Evolutionary conservation across 2,888 invertebrate species (phyloP).

Genomic region (Andrena trimmerana): DNA sequence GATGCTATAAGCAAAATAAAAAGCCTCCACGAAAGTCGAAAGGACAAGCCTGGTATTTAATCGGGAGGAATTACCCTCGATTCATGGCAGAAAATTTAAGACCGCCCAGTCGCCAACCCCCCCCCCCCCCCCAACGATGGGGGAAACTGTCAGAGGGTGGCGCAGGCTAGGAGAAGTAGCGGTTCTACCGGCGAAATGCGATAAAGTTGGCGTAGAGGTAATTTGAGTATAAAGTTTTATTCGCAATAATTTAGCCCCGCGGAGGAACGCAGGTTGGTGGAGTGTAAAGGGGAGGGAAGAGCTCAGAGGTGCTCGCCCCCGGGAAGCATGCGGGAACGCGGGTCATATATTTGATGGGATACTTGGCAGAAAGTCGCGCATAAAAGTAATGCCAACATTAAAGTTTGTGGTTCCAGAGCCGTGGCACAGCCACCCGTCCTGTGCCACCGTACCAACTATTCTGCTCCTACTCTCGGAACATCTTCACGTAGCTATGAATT

Average conservation of each 20-base stretch:
- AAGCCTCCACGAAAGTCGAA: background rate
- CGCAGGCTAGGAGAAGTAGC: conserved; percentile 37
- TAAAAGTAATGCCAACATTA: conserved; percentile 85
- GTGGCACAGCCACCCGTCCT: conserved; percentile 74
- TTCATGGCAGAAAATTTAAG: conserved; percentile 58
- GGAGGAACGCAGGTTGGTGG: conserved; percentile 61
- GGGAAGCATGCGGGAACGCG: conserved; percentile 74
- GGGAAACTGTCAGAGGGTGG: conserved; percentile 55
- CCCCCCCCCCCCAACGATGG: conserved; percentile 48
- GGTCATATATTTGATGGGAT: conserved; percentile 85
- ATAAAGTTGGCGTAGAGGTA: conserved; percentile 84
- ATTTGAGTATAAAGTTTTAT: conserved; percentile 85
- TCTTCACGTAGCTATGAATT: conserved; percentile 52
- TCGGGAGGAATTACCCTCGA: conserved; percentile 58
- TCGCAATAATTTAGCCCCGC: conserved; percentile 83
- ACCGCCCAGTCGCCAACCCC: conserved; percentile 52
- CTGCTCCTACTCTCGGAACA: conserved; percentile 46
- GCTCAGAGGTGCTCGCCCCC: conserved; percentile 54
- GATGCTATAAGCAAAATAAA: background rate
- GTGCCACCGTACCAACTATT: conserved; percentile 45
- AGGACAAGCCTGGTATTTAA: conserved; percentile 26
- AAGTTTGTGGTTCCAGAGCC: conserved; percentile 85
- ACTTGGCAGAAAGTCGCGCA: conserved; percentile 85
- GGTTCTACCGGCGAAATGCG: conserved; percentile 78
- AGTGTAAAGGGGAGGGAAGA: conserved; percentile 29